These are phyloP conservation scores for Trachelus troglodyta DNA, from an alignment of 2,888 invertebrate species.

Conservation along the genomic window DNA sequence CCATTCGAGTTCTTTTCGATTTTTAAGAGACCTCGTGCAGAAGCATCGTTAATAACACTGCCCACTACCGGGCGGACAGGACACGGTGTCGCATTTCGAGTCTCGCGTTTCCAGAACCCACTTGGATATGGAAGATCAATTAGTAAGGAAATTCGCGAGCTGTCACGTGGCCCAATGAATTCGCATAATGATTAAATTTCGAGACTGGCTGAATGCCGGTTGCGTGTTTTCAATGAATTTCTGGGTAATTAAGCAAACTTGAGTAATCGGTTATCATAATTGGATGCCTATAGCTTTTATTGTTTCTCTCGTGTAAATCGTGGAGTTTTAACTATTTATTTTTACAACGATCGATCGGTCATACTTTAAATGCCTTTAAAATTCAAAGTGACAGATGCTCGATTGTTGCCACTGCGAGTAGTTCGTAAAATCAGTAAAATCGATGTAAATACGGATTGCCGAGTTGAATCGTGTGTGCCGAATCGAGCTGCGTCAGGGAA, in stretches of 20 bases:
- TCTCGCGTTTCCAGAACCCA: neutral
- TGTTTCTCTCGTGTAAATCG: neutral
- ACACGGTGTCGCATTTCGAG: neutral
- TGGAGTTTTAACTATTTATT: no score
- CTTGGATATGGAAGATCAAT: neutral
- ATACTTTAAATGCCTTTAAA: neutral
- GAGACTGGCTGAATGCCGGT: neutral
- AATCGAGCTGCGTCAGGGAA: neutral
- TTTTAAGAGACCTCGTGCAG: neutral
- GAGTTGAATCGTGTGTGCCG: neutral
- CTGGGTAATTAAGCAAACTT: neutral
- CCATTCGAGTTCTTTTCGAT: neutral
- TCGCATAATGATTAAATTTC: neutral
- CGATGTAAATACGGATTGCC: neutral
- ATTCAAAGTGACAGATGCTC: neutral
- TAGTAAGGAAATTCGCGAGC: neutral
- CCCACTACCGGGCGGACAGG: neutral
- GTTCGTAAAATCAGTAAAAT: neutral
- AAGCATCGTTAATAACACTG: neutral
- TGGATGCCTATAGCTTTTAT: neutral
- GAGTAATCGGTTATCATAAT: neutral
- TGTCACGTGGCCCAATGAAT: neutral
- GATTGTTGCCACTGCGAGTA: neutral
- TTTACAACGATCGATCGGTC: neutral
- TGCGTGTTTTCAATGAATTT: neutral